Conservation (phyloP, 2,113 vertebrate species). For the Emydura subglobosa region DNA sequence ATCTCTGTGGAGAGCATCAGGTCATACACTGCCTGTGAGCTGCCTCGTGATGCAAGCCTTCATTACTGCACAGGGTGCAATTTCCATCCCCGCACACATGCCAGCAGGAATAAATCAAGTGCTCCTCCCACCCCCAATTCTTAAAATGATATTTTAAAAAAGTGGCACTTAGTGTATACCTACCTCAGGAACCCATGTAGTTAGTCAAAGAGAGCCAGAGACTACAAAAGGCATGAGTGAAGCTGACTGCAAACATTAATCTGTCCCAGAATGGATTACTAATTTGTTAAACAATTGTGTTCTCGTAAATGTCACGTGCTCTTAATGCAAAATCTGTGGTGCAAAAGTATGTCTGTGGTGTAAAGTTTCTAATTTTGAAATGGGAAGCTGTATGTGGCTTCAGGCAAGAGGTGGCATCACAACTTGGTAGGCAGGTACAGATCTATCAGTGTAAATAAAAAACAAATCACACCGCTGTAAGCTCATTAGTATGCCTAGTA, state of each 20-base stretch:
- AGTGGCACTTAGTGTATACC: background rate
- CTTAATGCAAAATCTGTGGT: background rate
- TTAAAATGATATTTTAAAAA: background rate
- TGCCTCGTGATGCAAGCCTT: background rate
- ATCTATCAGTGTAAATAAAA: background rate
- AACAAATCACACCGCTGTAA: background rate
- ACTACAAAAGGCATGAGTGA: accelerated
- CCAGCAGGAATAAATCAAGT: background rate
- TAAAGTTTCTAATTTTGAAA: background rate
- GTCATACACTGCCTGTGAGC: background rate
- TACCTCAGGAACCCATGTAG: background rate
- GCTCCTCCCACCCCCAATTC: background rate
- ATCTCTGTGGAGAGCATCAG: background rate
- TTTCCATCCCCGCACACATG: background rate
- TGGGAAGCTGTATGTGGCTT: background rate
- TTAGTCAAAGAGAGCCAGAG: background rate
- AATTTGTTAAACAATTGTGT: accelerated
- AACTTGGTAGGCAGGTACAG: background rate
- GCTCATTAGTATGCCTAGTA: background rate
- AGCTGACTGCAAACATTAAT: background rate
- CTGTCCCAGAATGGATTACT: accelerated
- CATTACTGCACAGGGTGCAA: background rate
- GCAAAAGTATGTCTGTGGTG: background rate
- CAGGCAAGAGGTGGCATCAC: accelerated
- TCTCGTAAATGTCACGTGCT: accelerated